Conservation (phyloP, 2,113 vertebrate species). For the Tychaedon coryphoeus region DNA sequence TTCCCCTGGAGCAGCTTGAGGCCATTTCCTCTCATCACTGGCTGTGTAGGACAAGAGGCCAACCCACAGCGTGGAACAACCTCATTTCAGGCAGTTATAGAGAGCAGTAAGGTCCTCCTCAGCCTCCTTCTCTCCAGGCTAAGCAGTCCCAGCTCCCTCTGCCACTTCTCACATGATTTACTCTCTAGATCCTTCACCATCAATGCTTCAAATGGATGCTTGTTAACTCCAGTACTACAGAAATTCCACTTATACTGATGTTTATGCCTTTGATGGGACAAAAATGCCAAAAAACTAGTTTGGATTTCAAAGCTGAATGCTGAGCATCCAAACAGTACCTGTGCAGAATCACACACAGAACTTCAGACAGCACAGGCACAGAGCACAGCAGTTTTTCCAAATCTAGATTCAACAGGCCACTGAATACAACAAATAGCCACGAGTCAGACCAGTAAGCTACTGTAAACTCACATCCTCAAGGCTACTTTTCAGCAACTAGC, state of each 20-base stretch:
- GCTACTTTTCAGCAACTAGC: not conserved
- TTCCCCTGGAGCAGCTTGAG: not conserved
- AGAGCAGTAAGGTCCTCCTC: not conserved
- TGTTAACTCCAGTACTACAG: not conserved
- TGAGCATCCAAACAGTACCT: not conserved
- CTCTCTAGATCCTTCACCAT: not conserved
- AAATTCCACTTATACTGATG: not conserved
- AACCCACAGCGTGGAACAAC: not conserved
- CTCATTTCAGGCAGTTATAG: not conserved
- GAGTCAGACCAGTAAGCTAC: not conserved
- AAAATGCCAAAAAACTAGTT: not conserved
- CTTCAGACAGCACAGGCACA: not conserved
- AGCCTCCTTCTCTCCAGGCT: not conserved
- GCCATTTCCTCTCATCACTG: not conserved
- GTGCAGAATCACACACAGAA: not conserved
- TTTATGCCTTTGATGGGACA: not conserved
- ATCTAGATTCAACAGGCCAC: not conserved
- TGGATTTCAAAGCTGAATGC: not conserved
- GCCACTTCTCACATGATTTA: not conserved
- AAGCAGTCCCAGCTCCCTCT: not conserved
- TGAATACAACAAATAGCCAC: not conserved
- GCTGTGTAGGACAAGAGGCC: not conserved
- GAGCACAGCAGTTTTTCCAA: not conserved
- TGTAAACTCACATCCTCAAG: not conserved
- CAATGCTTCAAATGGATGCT: not conserved